A percentile compares a stretch with the other conserved stretches of the same genome.
Conservation (phyloP, 37 sponge, comb jelly and placozoan genomes). For the Chondrilla cf. caribensis region DNA sequence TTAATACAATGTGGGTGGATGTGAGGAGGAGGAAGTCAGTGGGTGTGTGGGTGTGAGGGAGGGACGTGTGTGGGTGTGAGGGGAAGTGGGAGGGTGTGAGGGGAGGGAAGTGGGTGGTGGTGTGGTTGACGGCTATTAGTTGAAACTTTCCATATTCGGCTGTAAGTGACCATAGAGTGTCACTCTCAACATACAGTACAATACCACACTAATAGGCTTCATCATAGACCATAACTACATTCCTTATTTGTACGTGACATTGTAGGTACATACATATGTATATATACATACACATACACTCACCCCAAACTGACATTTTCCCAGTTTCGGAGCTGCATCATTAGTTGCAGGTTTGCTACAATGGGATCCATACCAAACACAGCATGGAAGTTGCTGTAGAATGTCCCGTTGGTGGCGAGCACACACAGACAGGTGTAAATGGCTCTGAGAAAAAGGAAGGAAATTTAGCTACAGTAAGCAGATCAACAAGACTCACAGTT, state of each 20-base stretch:
- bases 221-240: no score
- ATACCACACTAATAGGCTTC: no score
- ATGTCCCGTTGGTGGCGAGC: conserved; percentile 37
- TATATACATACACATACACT: no score
- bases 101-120: not conserved
- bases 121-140: no score
- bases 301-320: not conserved
- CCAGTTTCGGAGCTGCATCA: conserved; percentile 33
- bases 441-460: not conserved
- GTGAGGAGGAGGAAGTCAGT: not conserved
- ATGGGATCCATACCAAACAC: conserved; percentile 66
- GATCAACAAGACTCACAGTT: no score
- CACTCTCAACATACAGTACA: no score
- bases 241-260: no score
- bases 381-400: conserved; percentile 55
- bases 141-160: no score
- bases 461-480: not conserved
- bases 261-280: no score
- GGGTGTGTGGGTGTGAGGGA: not conserved
- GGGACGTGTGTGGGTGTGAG: not conserved
- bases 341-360: conserved; percentile 25
- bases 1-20: not conserved
- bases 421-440: conserved; percentile 12
- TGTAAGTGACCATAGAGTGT: no score
- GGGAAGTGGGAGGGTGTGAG: not conserved